Percentiles rank a stretch among this genome's conserved stretches.
Conservation (phyloP, 1,140 invertebrate genomes). For the Neuroterus valhalla region DNA sequence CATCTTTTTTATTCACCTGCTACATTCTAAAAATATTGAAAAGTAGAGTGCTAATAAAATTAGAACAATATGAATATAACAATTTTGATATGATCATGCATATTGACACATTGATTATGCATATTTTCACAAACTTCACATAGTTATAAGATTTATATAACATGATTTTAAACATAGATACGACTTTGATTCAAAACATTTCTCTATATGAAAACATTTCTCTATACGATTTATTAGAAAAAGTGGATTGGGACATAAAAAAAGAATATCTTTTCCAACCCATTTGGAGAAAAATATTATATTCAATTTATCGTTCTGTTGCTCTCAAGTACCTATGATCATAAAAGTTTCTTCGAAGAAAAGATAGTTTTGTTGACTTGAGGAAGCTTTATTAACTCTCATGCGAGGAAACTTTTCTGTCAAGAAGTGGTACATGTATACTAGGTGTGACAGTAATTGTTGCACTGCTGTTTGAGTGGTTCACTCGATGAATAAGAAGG, state of each 20-base stretch:
- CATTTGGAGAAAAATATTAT: constrained; percentile 1
- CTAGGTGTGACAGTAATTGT: too few relatives aligned
- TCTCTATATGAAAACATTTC: neutral
- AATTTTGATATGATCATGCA: too few relatives aligned
- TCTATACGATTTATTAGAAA: neutral
- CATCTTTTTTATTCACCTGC: too few relatives aligned
- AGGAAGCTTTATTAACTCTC: constrained; percentile 8
- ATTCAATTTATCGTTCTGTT: constrained; percentile 13
- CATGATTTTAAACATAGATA: too few relatives aligned
- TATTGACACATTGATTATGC: too few relatives aligned
- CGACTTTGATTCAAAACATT: too few relatives aligned
- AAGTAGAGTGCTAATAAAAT: neutral
- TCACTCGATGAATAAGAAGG: too few relatives aligned
- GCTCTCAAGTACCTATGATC: neutral
- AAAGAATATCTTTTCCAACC: neutral
- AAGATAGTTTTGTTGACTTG: constrained; percentile 6
- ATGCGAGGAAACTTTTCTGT: neutral
- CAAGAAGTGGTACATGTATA: too few relatives aligned
- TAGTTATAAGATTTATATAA: too few relatives aligned
- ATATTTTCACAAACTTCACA: too few relatives aligned
- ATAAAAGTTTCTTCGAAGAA: constrained; percentile 13
- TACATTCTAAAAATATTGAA: neutral
- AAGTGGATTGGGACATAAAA: neutral
- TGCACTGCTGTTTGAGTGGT: too few relatives aligned
- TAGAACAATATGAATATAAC: too few relatives aligned